Evolutionary conservation across 2,113 vertebrate species (phyloP).

Genomic region (Ameiurus melas): DNA sequence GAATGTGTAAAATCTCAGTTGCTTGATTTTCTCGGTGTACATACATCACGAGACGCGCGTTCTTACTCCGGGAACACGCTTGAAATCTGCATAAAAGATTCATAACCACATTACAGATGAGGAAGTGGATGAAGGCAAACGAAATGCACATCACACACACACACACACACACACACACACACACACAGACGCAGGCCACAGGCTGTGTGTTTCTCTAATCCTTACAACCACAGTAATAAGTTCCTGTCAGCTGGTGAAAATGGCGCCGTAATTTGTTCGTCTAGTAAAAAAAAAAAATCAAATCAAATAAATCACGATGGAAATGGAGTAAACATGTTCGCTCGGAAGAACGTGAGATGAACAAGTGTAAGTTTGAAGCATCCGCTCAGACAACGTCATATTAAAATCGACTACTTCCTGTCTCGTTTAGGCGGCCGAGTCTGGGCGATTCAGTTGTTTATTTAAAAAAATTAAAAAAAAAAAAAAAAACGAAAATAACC

Average conservation of each 20-base stretch:
- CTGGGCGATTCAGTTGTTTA: neutral
- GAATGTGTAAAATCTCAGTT: neutral
- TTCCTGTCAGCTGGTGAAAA: constrained; percentile 11
- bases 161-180: neutral
- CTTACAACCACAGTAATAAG: constrained; percentile 13
- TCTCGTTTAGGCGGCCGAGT: neutral
- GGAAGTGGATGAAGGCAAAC: constrained; percentile 1
- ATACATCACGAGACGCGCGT: neutral
- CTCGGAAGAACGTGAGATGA: neutral
- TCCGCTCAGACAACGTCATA: neutral
- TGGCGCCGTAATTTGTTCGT: neutral
- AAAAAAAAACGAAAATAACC: neutral
- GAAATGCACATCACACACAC: constrained; percentile 4
- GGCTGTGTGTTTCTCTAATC: constrained; percentile 30
- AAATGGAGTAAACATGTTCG: neutral
- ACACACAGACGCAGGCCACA: neutral
- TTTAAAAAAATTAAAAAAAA: too few species aligned
- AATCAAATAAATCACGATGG: neutral
- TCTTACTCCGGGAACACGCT: neutral
- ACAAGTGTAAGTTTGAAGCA: neutral
- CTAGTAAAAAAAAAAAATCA: neutral
- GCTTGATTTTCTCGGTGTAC: neutral
- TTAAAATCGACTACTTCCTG: neutral
- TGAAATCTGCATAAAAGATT: constrained; percentile 26
- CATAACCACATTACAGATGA: constrained; percentile 25